Evolutionary conservation across 2,888 invertebrate species (phyloP), one percentile per base, ranked within the genome.

Genomic region (Mechanitis messenoides): DNA sequence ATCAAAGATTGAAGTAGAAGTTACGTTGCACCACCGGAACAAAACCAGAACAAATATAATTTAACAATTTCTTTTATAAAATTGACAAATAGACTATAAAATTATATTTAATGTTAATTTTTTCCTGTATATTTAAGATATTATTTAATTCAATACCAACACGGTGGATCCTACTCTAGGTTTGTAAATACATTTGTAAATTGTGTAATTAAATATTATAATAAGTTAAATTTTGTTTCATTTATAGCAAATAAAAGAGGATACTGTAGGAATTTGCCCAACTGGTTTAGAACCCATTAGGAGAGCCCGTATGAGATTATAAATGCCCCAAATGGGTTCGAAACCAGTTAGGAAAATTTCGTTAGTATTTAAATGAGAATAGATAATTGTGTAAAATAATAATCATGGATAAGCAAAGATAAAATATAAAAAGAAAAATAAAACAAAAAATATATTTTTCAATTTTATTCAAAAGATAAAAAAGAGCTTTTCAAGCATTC

Each of bases 1-100:
- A 38, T 53, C 2, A 47, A 56, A 20, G 31, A 42, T 55, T 55
- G 55, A 47, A 63, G 56, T 56, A 50, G 60, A 65, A 65, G 68
- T 20, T 67, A 64, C 65, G 65, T 60, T 62, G 63, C 70, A 74
- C 78, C 75, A 77, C 74, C 75, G 70, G 71, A 70, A 70, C 68
- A 60, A 66, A 61, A 70, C 64, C 64, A 68, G 67, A 71, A 69
- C 66, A 68, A 68, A 64, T 45, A 46, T 56, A 58, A 53, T 3
- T 63, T 35, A 58, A 35, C 12, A 62, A 58, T 64, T 64, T 56
- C 60, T 66, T 63, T 62, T 59, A 63, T 45, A 31, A 50, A 61
- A 59, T 38, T 45, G 53, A 46, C 35, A 61, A 61, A 55, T 62
- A 55, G 47, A 46, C 58, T 58, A 45, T 56, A 45, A 54, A 12